Conservation (phyloP, 2,888 invertebrate genomes). For the Drosophila longiperda region DNA sequence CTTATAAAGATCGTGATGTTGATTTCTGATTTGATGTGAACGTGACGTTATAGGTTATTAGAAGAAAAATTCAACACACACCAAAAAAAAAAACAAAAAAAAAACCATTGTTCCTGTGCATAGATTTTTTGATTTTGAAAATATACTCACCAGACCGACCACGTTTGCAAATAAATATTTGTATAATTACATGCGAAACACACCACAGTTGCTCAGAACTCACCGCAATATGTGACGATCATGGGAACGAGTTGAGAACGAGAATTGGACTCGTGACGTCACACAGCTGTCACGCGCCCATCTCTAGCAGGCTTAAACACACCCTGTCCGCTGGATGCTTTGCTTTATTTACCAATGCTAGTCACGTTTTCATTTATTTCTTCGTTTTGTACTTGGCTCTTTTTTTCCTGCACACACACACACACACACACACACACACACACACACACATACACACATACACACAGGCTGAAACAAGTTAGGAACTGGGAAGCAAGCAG, state of each 20-base stretch:
- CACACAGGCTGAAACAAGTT: constrained; percentile 57
- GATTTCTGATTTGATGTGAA: constrained; percentile 27
- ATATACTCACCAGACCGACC: not conserved
- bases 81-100: not conserved
- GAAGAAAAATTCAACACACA: constrained; percentile 10
- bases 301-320: constrained; percentile 54
- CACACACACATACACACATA: constrained; percentile 27
- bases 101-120: not conserved
- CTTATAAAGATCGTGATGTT: constrained; percentile 45
- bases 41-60: constrained; percentile 26
- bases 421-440: too few relatives aligned
- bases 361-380: constrained; percentile 77
- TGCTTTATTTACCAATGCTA: constrained; percentile 78
- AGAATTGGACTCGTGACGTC: constrained; percentile 19
- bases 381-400: constrained; percentile 31
- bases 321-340: constrained; percentile 59
- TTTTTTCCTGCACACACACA: constrained; percentile 36
- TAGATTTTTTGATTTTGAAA: too few relatives aligned
- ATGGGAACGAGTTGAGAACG: not conserved
- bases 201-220: not conserved
- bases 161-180: not conserved
- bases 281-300: constrained; percentile 48
- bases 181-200: not conserved
- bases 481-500: constrained; percentile 32
- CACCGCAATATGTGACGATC: constrained; percentile 13